phyloP scores from a whole-genome alignment of 2,113 vertebrate genomes.

The Prionailurus bengalensis region DNA sequence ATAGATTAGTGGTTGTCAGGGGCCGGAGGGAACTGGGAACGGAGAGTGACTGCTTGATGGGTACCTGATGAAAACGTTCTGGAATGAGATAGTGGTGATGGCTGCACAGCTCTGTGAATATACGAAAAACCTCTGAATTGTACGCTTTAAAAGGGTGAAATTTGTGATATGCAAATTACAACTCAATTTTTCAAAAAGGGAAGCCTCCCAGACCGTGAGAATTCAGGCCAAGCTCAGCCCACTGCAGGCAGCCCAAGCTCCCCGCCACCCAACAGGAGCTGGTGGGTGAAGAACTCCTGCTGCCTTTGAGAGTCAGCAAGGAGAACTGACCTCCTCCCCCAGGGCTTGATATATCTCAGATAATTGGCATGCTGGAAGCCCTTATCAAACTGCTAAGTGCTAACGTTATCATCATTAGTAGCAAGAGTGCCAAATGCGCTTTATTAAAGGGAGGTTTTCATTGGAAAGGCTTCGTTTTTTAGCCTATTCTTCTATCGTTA shows the following conservation, averaged over 20 bases:
- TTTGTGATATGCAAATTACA: not conserved
- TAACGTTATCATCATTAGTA: not conserved
- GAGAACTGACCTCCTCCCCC: not conserved
- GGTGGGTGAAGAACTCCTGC: not conserved
- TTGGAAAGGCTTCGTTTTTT: slow-evolving; percentile 45
- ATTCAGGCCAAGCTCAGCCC: not conserved
- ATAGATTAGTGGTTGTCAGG: not conserved
- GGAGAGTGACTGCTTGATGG: not conserved
- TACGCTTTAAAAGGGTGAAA: not conserved
- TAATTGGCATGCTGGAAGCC: not conserved
- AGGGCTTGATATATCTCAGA: not conserved
- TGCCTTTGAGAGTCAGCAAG: not conserved
- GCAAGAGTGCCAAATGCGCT: not conserved
- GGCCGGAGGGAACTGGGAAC: too few species aligned
- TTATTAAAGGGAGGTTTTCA: slow-evolving; percentile 20
- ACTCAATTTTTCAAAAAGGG: not conserved
- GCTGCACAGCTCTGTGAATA: not conserved
- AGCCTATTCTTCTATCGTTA: slow-evolving; percentile 39
- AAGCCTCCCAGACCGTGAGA: not conserved
- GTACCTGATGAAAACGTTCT: not conserved
- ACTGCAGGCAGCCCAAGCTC: too few species aligned
- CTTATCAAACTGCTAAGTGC: slow-evolving; percentile 19
- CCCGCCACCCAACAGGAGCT: not conserved
- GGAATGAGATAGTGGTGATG: not conserved
- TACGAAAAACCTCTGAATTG: not conserved